Base-by-base conservation (phyloP, 2,888 invertebrate genomes). In the Cataglyphis rosenhaueri region DNA sequence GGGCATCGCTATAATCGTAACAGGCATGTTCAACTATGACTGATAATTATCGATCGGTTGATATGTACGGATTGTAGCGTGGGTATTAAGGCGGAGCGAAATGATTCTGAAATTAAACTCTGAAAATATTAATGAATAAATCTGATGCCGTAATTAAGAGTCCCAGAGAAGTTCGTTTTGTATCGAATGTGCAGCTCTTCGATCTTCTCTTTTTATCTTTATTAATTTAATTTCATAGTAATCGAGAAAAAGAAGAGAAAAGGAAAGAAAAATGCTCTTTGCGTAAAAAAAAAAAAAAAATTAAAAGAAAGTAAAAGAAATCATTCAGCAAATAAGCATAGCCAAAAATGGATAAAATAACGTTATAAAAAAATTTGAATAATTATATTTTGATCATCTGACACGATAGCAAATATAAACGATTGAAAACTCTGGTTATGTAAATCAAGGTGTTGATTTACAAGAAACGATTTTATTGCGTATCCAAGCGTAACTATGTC, bases 71-170 rank as follows among this genome's bases (percentile, higher is more conserved):
- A 18, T 52, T 35, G 41, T 32, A 62, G 15, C 35, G 35, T 75
- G 1, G 52, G 52, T 75, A 75, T 75, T 65, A 75, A 65, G 52
- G 75, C 52, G 35, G 55, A 65, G 9, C 35, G 9, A 35, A 64
- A 59, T 29, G 18, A 18, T 57, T 21, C 29, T 86, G 21, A 76
- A 82, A 82, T 86, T 75, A 81, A 79, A 57, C n/a, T 57, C 65
- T 41, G 52, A 38, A 55, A n/a, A 32, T 75, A 66, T 75, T 74
- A 74, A 83, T 65, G 76, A 62, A 41, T 29, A 78, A 68, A 70
- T 78, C 21, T 32, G 15, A 41, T 29, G 38, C n/a, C 5, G n/a
- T 70, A 55, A 41, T 70, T 78, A 70, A 3, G 41, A 57, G 59
- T 78, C 10, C 29, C 55, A 21, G 21, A 18, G 71, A 3, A 52